Evolutionary conservation across 2,797 vertebrate species (phyloP), one percentile per base, ranked within the genome.

Genomic region (Macroramphosus scolopax): DNA sequence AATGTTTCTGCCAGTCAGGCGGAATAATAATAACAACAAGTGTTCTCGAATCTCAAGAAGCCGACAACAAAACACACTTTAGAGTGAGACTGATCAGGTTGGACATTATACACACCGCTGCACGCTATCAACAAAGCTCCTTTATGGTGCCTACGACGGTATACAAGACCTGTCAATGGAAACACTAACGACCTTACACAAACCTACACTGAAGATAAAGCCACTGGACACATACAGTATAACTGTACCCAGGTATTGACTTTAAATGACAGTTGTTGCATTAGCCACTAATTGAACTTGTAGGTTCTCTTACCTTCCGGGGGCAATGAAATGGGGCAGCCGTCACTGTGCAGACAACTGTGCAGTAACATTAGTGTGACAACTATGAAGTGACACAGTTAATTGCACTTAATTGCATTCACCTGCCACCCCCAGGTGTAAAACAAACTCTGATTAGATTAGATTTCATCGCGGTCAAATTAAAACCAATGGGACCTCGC

Each of bases 331-430:
- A 56, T 37, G 38, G 33, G n/a, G 13, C 25, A 34, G 17, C 5
- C 15, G 4, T 25, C 14, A 17, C 35, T 14, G 51, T 48, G 17
- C 9, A 8, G 29, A 50, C 30, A 31, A 22, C 34, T 14, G 24
- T 5, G 33, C 36, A 41, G 52, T 15, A 51, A 41, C 39, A 35
- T 41, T 31, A 17, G 11, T 36, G 35, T 59, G 59, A 62, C 53
- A 54, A 40, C 42, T 33, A 33, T 9, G 46, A 37, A 30, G 42
- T 35, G 54, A 60, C 55, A 71, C 34, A 55, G 48, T 34, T 70
- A 65, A 63, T 51, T 73, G 25, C 13, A 22, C 56, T 49, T 72
- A 70, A 65, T 43, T 72, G 56, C 48, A 16, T 56, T 70, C 68
- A 72, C 62, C 56, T 77, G 55, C 26, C 55, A 33, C 34, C n/a